Base-by-base conservation (phyloP, 2,888 invertebrate species). In the Fragum fragum region DNA sequence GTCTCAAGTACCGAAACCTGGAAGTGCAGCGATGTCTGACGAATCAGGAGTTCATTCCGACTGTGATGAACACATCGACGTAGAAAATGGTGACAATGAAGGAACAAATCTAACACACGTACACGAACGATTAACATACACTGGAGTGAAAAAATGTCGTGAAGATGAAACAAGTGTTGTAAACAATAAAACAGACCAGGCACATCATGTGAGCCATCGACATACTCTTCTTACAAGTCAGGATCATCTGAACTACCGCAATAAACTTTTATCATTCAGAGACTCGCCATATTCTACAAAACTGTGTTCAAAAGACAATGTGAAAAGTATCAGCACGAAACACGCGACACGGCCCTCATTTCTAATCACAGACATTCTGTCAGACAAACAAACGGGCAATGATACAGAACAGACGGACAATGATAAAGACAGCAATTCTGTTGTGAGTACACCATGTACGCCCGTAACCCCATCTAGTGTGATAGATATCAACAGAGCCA, bases 331-430 rank as follows among this genome's bases (percentile, higher is more conserved):
- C 9, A 29, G 2, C 32, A 72, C 73, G 57, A 81, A 74, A 47
- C 76, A 73, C 18, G 68, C 68, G 6, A 55, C 79, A 6, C 83
- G 81, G 81, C 88, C 90, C 11, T 90, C 90, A 3, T 90, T 90
- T 84, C 76, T 90, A 3, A 90, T 90, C n/a, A 88, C 90, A 21
- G 90, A 90, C 79, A 90, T 90, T 73, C 70, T 90, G 59, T 84
- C 86, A 14, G 85, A 87, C 75, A 78, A 32, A 36, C 78, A 79
- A 29, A 59, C 73, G 26, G 63, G 57, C 18, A 39, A 57, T 29
- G 63, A 73, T n/a, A 29, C 52, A 14, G 53, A 47, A 6, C 21
- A 23, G 36, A 74, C 55, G 32, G 63, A 66, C n/a, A 42, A 57
- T 32, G 66, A 74, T 21, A 36, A 28, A 9, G 55, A 52, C 7